Base-by-base conservation (phyloP, 2,797 vertebrate species). In the Geotrypetes seraphini region DNA sequence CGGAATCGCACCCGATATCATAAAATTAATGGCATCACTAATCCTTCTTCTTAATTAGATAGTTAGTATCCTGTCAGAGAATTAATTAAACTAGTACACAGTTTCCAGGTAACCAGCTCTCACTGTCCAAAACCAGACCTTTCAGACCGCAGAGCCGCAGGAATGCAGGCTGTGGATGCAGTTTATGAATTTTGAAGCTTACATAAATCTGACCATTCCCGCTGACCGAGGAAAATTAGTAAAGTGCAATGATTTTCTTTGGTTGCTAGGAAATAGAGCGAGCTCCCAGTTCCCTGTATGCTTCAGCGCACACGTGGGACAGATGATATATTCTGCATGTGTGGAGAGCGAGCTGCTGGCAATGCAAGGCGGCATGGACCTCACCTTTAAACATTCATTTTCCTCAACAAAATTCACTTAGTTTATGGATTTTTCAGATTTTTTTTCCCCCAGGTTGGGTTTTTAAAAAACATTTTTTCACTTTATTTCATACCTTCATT, bases 211-310 rank as follows among this genome's bases (percentile, higher is more conserved):
- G 57, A 45, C 47, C 48, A 47, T 60, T 76, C 63, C 66, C 60
- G 71, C 71, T 73, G 70, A 72, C 59, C 65, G 65, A 34, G 65
- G 46, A 58, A 50, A 72, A 74, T 70, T 57, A 53, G 45, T 47
- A 53, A 57, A 33, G 47, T 48, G 45, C 43, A 43, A 57, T 59
- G 57, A 47, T 60, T 69, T 61, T 50, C 47, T 55, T 54, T 0
- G 43, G 73, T 75, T 76, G 69, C 73, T 81, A 75, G 73, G 74
- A 73, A 79, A 73, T 76, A 60, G 62, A 75, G 57, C 62, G 50
- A 56, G 57, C 53, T 57, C 66, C 42, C n/a, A 35, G 59, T 54
- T 56, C 60, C 59, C 73, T 62, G 10, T 50, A 63, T 34, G 60
- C 47, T 53, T 60, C 15, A 7, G 18, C 57, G 57, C 61, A 50